Conservation (phyloP, 2,888 invertebrate genomes). For the Andrena marginata region DNA sequence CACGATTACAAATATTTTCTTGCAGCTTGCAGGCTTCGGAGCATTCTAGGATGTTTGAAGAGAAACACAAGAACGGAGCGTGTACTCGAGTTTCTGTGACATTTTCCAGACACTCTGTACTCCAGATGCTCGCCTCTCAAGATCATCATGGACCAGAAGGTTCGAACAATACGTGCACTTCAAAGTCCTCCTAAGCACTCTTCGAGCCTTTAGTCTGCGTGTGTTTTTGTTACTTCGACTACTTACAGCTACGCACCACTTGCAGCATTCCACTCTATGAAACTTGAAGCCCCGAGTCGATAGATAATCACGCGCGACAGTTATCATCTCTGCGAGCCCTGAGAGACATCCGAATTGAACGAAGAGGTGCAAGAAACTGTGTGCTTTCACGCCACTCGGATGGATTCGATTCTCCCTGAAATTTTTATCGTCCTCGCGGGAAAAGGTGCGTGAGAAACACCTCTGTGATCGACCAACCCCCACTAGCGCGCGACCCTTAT, state of each 20-base stretch:
- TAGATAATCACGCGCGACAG: too few relatives aligned
- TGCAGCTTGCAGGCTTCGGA: too few relatives aligned
- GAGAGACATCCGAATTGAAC: not conserved
- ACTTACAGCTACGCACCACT: too few relatives aligned
- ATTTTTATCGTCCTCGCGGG: not conserved
- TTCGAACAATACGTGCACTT: not conserved
- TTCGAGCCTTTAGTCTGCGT: too few relatives aligned
- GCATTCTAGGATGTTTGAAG: too few relatives aligned
- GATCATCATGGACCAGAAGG: not conserved
- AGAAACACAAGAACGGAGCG: not conserved
- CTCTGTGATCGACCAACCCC: slow-evolving; percentile 25
- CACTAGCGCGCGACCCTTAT: slow-evolving; percentile 35
- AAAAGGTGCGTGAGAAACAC: slow-evolving; percentile 40
- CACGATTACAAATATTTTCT: too few relatives aligned
- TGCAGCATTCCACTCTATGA: too few relatives aligned
- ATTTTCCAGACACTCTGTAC: not conserved
- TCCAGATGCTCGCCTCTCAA: not conserved
- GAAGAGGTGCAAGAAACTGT: not conserved
- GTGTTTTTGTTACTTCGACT: too few relatives aligned
- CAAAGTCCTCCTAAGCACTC: not conserved
- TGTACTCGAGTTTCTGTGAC: not conserved
- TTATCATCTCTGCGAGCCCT: not conserved
- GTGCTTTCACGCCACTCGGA: not conserved
- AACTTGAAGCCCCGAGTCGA: too few relatives aligned
- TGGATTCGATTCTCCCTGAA: slow-evolving; percentile 10